Conservation (phyloP, 2,888 invertebrate genomes). For the Ptilodon capucinus region DNA sequence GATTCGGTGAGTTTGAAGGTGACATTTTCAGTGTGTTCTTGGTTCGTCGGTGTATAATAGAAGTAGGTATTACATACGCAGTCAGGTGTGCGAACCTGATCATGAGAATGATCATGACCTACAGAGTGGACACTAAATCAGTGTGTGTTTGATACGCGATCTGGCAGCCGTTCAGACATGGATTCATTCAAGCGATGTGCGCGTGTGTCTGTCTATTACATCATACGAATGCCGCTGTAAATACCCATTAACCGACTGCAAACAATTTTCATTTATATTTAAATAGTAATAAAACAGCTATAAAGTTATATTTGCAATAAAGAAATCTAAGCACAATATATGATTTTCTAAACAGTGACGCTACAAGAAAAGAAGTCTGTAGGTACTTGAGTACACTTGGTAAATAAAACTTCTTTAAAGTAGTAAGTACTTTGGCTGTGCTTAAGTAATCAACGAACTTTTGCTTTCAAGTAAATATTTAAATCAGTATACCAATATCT, state of each 20-base stretch:
- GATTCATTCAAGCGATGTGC: constrained; percentile 64
- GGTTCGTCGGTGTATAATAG: not conserved
- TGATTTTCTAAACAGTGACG: no score
- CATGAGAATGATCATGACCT: constrained; percentile 67
- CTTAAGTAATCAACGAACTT: no score
- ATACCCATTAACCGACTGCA: constrained; percentile 6
- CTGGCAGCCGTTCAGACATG: constrained; percentile 67
- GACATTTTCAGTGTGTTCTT: constrained; percentile 7
- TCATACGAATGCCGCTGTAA: constrained; percentile 27
- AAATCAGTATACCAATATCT: not conserved
- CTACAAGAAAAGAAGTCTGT: no score
- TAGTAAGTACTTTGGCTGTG: no score
- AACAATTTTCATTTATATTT: not conserved
- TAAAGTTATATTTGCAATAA: not conserved
- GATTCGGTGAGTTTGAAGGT: constrained; percentile 24
- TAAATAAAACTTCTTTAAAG: no score
- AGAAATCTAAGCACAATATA: not conserved
- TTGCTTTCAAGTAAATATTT: not conserved
- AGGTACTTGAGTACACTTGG: no score
- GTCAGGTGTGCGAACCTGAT: constrained; percentile 44
- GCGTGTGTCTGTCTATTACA: constrained; percentile 40
- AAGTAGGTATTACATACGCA: constrained; percentile 10
- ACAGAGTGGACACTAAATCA: constrained; percentile 63
- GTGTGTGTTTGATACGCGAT: constrained; percentile 51
- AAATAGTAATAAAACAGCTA: not conserved